A percentile compares a stretch with the other conserved stretches of the same genome.
phyloP scores from a whole-genome alignment of 2,113 vertebrate genomes.

The Salvator merianae region DNA sequence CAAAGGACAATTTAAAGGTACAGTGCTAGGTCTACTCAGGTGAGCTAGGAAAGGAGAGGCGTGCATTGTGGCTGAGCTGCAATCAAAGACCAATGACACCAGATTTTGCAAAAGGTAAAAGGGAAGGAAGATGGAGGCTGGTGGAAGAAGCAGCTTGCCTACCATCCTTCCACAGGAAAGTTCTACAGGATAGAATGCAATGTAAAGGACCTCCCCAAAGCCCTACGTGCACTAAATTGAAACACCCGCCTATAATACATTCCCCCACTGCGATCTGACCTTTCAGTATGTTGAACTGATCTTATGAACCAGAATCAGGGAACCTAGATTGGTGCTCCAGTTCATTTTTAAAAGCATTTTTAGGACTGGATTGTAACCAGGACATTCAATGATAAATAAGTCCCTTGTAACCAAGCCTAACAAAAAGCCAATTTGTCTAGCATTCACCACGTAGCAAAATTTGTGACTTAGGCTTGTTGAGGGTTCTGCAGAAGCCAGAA shows the following conservation, averaged over 20 bases:
- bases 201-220: not conserved
- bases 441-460: not conserved
- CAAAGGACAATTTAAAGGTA: not conserved
- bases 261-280: not conserved
- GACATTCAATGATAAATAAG: not conserved
- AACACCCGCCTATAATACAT: no score
- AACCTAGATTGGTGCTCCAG: not conserved
- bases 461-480: not conserved
- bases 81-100: not conserved
- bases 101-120: not conserved
- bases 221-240: no score
- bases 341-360: not conserved
- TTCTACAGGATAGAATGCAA: not conserved
- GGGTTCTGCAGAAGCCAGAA: not conserved
- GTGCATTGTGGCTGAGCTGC: constrained; percentile 19
- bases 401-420: not conserved
- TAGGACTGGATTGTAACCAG: no score
- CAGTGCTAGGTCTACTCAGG: not conserved
- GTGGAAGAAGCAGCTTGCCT: constrained; percentile 2
- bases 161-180: not conserved
- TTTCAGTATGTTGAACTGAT: not conserved
- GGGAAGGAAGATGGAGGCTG: constrained; percentile 31
- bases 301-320: not conserved
- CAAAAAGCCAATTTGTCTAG: not conserved
- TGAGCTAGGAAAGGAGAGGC: not conserved